Evolutionary conservation across 2,113 vertebrate species (phyloP).

Genomic region (Phyllostomus discolor): DNA sequence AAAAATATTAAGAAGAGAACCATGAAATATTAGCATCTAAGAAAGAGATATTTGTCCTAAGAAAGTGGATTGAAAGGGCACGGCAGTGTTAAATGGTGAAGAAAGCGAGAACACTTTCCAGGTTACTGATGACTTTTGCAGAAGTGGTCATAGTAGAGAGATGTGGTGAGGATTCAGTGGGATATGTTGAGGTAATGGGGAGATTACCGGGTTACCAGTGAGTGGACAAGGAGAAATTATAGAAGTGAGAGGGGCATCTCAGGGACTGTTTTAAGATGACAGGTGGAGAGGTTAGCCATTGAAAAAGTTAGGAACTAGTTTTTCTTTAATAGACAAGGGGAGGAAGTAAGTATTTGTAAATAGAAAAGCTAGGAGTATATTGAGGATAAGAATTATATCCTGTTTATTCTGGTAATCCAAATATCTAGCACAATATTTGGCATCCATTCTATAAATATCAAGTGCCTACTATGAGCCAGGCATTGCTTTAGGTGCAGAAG

Average conservation of each 20-base stretch:
- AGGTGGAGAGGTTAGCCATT: not conserved
- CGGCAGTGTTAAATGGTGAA: slow-evolving; percentile 4
- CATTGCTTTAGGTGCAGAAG: not conserved
- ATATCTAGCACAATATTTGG: not conserved
- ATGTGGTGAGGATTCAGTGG: not conserved
- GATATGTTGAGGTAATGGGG: not conserved
- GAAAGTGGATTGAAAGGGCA: not conserved
- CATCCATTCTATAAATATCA: not conserved
- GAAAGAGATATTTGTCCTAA: not conserved
- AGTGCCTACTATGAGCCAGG: not conserved
- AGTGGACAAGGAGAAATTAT: not conserved
- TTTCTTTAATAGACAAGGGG: not conserved
- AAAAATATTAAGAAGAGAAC: not conserved
- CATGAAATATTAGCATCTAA: not conserved
- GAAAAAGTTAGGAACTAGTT: not conserved
- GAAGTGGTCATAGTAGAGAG: slow-evolving; percentile 4
- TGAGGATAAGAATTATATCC: not conserved
- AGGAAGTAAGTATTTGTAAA: not conserved
- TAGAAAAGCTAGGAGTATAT: not conserved
- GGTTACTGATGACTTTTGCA: not conserved
- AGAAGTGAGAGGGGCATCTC: not conserved
- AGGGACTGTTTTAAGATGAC: not conserved
- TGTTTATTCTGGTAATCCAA: not conserved
- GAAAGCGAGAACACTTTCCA: not conserved
- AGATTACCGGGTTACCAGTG: not conserved